Base-by-base conservation (phyloP, 1,140 invertebrate genomes). In the Drosophila miranda region DNA sequence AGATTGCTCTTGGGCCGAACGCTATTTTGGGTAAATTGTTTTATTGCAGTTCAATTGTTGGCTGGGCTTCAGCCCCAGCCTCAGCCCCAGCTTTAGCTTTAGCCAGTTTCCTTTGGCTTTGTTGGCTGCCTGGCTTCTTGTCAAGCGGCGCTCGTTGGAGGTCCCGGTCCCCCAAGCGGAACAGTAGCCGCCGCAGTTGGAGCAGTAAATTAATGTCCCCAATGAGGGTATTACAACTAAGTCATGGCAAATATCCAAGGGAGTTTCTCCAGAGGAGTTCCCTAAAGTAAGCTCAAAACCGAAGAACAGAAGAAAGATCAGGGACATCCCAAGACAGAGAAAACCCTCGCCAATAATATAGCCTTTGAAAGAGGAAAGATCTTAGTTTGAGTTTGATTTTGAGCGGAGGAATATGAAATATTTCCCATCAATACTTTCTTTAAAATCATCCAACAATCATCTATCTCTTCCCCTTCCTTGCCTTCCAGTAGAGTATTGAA, bases 11-110 rank as follows among this genome's bases (percentile, higher is more conserved):
- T 64, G 66, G 55, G 28, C 60, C 74, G 50, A 75, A 55, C 77
- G 78, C 82, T 87, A 86, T 87, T 87, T 87, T 87, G 78, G 82
- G 82, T 87, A 87, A 87, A 87, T 87, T 87, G 82, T 87, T 87
- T 87, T 87, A 87, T 87, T 87, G 82, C 82, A 87, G 82, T 87
- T 87, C 82, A 87, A 87, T 87, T 87, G 82, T 87, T 84, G 69
- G 53, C 55, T 45, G 53, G 46, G 53, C 45, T 50, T 57, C 42
- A 42, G 73, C 48, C 48, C 53, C 55, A 58, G 67, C 75, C 71
- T 53, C 9, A 34, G 67, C 0, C 16, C 16, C 16, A 16, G 16
- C 75, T 83, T 53, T 3, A 11, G 30, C 3, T 11, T 34, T 8
- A 38, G 46, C 26, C 34, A 28, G 56, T 58, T 38, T 56, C 48